A percentile compares a stretch with the other conserved stretches of the same genome.
Evolutionary conservation across 2,113 vertebrate species (phyloP).

Genomic region (Phalacrocorax pelagicus): DNA sequence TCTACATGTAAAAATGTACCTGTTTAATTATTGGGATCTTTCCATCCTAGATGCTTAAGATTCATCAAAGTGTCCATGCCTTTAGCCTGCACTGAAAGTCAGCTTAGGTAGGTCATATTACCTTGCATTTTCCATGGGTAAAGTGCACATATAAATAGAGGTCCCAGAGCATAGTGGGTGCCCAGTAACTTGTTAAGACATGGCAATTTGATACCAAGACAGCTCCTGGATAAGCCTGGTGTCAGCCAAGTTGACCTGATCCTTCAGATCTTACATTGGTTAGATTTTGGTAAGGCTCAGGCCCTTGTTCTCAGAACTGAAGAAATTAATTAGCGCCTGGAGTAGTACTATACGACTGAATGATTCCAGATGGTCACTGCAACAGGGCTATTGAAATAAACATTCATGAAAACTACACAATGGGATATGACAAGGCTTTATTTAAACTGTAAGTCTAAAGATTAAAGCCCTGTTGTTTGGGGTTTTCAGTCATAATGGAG

Average conservation of each 20-base stretch:
- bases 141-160: not conserved
- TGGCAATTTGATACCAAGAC: not conserved
- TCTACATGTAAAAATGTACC: not conserved
- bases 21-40: not conserved
- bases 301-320: not conserved
- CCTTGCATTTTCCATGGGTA: not conserved
- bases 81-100: not conserved
- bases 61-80: not conserved
- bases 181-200: not conserved
- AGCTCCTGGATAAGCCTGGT: not conserved
- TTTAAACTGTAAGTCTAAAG: conserved; percentile 19
- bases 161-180: not conserved
- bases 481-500: not conserved
- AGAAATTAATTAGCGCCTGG: not conserved
- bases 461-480: conserved; percentile 32
- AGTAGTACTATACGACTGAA: not conserved
- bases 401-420: not conserved
- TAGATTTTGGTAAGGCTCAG: not conserved
- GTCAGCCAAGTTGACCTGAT: not conserved
- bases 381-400: conserved; percentile 17
- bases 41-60: not conserved
- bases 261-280: not conserved
- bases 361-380: conserved; percentile 10
- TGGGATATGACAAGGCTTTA: not conserved
- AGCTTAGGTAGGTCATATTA: not conserved